A percentile compares a stretch with the other conserved stretches of the same genome.
phyloP scores from a whole-genome alignment of 2,113 vertebrate genomes.

The Salvelinus alpinus region DNA sequence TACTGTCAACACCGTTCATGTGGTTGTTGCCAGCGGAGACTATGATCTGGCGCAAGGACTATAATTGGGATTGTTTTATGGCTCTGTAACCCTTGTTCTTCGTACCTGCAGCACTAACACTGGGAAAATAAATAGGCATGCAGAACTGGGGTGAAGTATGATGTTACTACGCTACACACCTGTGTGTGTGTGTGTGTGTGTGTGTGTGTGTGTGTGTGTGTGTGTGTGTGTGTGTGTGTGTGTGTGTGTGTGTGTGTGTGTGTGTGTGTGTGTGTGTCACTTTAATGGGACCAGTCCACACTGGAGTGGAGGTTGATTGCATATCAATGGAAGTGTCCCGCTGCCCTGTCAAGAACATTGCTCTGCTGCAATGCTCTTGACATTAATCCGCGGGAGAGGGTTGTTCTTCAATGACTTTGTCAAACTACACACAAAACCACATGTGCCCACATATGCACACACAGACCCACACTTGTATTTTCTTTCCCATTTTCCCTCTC shows the following conservation, averaged over 20 bases:
- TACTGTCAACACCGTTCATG: no score
- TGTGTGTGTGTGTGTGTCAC: constrained; percentile 6
- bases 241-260: not conserved
- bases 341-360: constrained; percentile 32
- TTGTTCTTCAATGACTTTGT: not conserved
- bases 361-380: constrained; percentile 45
- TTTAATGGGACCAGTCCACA: not conserved
- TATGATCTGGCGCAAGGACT: no score
- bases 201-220: not conserved
- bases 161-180: not conserved
- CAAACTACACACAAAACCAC: not conserved
- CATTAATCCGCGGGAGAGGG: constrained; percentile 17
- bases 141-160: not conserved
- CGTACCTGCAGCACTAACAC: not conserved
- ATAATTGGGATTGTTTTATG: no score
- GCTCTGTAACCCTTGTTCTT: not conserved
- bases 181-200: not conserved
- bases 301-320: not conserved
- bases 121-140: not conserved
- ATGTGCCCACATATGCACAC: constrained; percentile 6
- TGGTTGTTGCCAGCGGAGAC: no score
- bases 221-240: not conserved
- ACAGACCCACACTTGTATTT: constrained; percentile 6
- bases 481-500: not conserved
- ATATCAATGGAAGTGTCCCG: constrained; percentile 12